Evolutionary conservation across 2,113 vertebrate genomes (phyloP), one percentile per base, ranked within the genome.

Genomic region (Cochlearius cochlearius): DNA sequence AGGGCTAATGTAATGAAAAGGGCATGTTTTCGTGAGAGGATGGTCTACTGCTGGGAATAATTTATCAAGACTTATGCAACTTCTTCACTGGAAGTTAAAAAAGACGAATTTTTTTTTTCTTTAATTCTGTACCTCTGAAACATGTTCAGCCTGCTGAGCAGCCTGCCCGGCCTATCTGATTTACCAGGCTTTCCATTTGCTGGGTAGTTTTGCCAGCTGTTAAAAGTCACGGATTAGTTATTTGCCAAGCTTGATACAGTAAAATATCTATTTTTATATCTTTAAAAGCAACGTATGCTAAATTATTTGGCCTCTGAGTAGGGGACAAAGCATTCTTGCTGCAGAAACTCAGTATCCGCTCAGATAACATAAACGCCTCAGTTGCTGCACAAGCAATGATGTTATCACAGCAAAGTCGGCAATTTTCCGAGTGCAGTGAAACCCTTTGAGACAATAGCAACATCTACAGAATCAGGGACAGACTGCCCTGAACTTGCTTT

Each of bases 361-460:
- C 56, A 50, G 34, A 22, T 13, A 77, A 77, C 0, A 3, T 25
- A 36, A 92, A 73, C 0, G 1, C 26, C 55, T 58, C 3, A 0
- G 30, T 7, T 81, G 56, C 83, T 94, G 55, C 0, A 2, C 56
- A 86, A 80, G 50, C 64, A 59, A 12, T 26, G 63, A 80, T 49
- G 23, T 59, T 87, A 94, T 67, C 64, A 55, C 20, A 71, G 47
- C 32, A 25, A 41, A 39, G 26, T 9, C 2, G 3, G 64, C 59
- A 19, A 15, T 10, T 29, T 45, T 88, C 55, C 9, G 3, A 50
- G 16, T 0, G 1, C 27, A 41, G 22, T 21, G 41, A 74, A 91
- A 71, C 22, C n/a, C 53, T 45, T 12, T 16, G 36, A 86, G 63
- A 73, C 0, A 1, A 62, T 0, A 34, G 32, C 59, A 91, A 59